Base-by-base conservation (phyloP, 2,888 invertebrate species). In the Latrodectus hesperus region DNA sequence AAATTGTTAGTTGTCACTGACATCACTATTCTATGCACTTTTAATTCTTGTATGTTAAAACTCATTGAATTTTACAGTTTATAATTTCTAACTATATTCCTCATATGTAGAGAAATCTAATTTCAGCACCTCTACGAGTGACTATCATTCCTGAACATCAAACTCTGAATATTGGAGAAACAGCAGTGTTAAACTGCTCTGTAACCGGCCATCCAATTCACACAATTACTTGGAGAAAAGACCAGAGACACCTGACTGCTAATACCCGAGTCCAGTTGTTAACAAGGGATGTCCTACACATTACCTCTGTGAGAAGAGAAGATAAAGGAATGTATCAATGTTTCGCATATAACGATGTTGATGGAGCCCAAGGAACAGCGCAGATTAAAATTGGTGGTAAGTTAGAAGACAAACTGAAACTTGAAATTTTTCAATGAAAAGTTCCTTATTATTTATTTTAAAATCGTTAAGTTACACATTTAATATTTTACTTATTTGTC, bases 251-350 rank as follows among this genome's bases (percentile, higher is more conserved):
- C 65, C 81, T 92, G 77, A 49, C 78, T 9, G 84, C 89, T 0
- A 83, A 86, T 53, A 55, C 77, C 4, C 78, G 88, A 49, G 86
- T 90, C 22, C 90, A 90, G 49, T 65, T 89, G 12, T 73, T 89
- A 22, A 80, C 84, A 4, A 72, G 86, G 22, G 87, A 87, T 49
- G 94, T 96, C 83, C 93, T 98, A 71, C 94, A 96, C 90, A 97
- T 98, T 91, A 96, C 96, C 91, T 95, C 96, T 1, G 97, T 98
- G 0, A 96, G 96, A 92, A 96, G 98, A 91, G 97, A 97, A 93
- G 98, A 98, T 92, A 97, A 97, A 92, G 98, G 98, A 91, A 98
- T 98, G 98, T 98, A 98, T 92, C 98, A 98, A 92, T 98, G 98
- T 92, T 97, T 98, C 91, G 96, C 97, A 77, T 94, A 97, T 83